Conservation (phyloP, 2,113 vertebrate genomes). For the Climacteris rufus region DNA sequence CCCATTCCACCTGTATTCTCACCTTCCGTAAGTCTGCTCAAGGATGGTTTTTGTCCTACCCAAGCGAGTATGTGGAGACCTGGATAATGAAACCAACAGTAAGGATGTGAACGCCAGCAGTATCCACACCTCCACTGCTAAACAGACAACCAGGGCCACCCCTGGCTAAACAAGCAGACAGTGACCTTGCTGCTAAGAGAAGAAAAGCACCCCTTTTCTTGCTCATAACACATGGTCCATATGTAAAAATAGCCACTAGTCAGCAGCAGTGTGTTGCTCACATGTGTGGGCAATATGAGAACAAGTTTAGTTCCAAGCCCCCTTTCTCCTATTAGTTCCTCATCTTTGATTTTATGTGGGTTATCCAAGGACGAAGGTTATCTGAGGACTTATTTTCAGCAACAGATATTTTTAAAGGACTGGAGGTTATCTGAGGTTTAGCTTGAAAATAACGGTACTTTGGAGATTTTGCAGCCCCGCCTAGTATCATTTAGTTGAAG, state of each 20-base stretch:
- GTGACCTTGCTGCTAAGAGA: neutral
- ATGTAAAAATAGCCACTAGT: neutral
- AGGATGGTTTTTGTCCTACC: neutral
- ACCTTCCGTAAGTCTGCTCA: neutral
- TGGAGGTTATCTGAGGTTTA: slow-evolving; percentile 63
- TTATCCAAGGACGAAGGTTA: slow-evolving; percentile 55
- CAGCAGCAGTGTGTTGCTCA: neutral
- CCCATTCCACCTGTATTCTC: neutral
- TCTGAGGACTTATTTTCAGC: slow-evolving; percentile 57
- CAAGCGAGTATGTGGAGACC: neutral
- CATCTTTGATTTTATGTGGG: slow-evolving; percentile 7
- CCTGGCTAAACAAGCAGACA: neutral
- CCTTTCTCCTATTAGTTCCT: slow-evolving; percentile 11
- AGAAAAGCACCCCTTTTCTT: neutral
- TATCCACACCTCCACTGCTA: neutral
- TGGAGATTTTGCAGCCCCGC: slow-evolving; percentile 35
- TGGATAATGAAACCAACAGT: neutral
- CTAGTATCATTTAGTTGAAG: slow-evolving; percentile 48
- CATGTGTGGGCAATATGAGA: neutral
- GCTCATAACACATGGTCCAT: neutral
- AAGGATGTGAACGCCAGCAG: neutral
- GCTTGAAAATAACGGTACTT: slow-evolving; percentile 54
- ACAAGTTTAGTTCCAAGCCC: neutral
- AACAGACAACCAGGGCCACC: neutral
- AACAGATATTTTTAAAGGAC: slow-evolving; percentile 56